A percentile compares a stretch with the other conserved stretches of the same genome.
Conservation (phyloP, 1,140 invertebrate genomes). For the Drosophila athabasca region DNA sequence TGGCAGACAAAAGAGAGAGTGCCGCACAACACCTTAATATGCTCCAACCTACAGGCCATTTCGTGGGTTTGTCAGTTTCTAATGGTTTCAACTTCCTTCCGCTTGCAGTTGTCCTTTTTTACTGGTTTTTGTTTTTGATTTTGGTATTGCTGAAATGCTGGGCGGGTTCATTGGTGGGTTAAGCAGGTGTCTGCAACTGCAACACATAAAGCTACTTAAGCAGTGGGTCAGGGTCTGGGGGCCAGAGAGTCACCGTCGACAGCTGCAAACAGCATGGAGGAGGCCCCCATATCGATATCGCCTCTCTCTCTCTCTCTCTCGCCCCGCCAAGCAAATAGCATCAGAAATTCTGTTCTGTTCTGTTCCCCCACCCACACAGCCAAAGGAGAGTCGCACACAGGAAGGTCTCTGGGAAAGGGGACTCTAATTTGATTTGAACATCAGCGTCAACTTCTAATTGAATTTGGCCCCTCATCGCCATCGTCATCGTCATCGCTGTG, state of each 20-base stretch:
- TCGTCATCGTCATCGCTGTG: conserved; percentile 4
- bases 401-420: not conserved
- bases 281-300: not conserved
- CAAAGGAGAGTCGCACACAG: conserved; percentile 2
- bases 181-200: conserved; percentile 24
- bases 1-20: conserved; percentile 19
- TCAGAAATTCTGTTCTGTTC: conserved; percentile 1
- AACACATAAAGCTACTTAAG: conserved; percentile 62
- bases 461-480: conserved; percentile 51
- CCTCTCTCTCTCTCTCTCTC: too few species aligned
- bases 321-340: conserved; percentile 21
- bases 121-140: conserved; percentile 18
- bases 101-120: conserved; percentile 60
- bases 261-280: conserved; percentile 21
- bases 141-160: conserved; percentile 11
- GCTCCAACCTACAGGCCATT: conserved; percentile 11
- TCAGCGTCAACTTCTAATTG: conserved; percentile 71
- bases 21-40: conserved; percentile 62
- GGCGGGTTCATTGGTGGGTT: not conserved
- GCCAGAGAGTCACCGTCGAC: not conserved
- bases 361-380: conserved; percentile 23
- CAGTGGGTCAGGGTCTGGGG: too few species aligned
- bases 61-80: conserved; percentile 67
- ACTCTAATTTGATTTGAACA: conserved; percentile 69
- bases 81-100: conserved; percentile 81